Evolutionary conservation across 2,797 vertebrate genomes (phyloP).

Genomic region (Hippoglossus hippoglossus): DNA sequence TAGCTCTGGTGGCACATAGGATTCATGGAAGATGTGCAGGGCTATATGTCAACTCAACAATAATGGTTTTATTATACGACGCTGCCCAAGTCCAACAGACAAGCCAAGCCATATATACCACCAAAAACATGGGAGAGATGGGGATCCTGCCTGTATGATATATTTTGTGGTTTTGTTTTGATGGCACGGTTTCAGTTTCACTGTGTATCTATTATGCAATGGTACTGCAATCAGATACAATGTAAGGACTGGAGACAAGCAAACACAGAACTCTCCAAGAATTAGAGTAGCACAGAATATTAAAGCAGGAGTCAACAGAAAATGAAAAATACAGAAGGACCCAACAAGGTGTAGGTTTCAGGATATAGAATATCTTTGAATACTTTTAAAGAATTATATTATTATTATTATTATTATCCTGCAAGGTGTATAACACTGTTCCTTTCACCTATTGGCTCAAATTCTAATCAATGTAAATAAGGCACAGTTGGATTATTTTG

Average conservation of each 20-base stretch:
- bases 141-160: slow-evolving; percentile 58
- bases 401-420: background rate
- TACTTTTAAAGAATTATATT: background rate
- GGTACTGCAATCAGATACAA: slow-evolving; percentile 13
- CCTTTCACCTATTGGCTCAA: too few species aligned
- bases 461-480: too few species aligned
- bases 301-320: slow-evolving; percentile 16
- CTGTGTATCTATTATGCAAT: slow-evolving; percentile 58
- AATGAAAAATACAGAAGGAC: slow-evolving; percentile 10
- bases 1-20: slow-evolving; percentile 45
- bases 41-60: slow-evolving; percentile 69
- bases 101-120: slow-evolving; percentile 59
- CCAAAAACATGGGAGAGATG: slow-evolving; percentile 41
- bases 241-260: slow-evolving; percentile 17
- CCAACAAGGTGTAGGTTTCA: slow-evolving; percentile 7
- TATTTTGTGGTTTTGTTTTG: slow-evolving; percentile 59
- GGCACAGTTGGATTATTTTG: too few species aligned
- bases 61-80: slow-evolving; percentile 79
- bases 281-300: slow-evolving; percentile 16
- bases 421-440: too few species aligned
- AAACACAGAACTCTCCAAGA: slow-evolving; percentile 10
- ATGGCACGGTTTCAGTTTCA: slow-evolving; percentile 58
- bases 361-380: background rate
- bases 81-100: slow-evolving; percentile 59
- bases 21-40: slow-evolving; percentile 54